Evolutionary conservation across 2,797 vertebrate genomes (phyloP).

Genomic region (Oophaga sylvatica): DNA sequence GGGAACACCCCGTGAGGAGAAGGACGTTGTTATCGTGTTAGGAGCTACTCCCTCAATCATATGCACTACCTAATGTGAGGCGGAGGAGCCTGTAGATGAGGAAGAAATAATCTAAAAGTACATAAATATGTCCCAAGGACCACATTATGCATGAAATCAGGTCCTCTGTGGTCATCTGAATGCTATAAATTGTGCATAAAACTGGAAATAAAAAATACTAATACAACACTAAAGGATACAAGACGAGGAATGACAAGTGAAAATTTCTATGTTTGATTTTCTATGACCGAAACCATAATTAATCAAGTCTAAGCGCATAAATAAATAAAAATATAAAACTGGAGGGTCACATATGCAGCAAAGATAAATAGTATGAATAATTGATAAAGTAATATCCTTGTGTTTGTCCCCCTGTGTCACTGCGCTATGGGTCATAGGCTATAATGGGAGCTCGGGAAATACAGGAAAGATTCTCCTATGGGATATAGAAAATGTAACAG

Average conservation of each 20-base stretch:
- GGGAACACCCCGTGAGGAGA: too few species aligned
- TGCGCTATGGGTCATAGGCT: conserved; percentile 16
- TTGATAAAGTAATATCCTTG: conserved; percentile 8
- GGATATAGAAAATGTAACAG: conserved; percentile 25
- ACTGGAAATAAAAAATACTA: neutral
- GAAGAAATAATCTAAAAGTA: too few species aligned
- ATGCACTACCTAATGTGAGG: too few species aligned
- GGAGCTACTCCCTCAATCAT: too few species aligned
- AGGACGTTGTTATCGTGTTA: too few species aligned
- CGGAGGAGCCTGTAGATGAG: too few species aligned
- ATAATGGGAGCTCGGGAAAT: conserved; percentile 14
- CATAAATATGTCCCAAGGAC: too few species aligned
- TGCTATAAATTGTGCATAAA: neutral
- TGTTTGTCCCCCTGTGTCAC: neutral
- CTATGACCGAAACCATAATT: neutral
- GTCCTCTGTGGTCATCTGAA: neutral
- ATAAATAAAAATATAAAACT: neutral
- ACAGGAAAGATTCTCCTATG: conserved; percentile 34
- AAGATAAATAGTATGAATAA: conserved; percentile 30
- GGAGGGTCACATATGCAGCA: conserved; percentile 13
- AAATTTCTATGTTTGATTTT: neutral
- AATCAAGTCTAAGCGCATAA: neutral
- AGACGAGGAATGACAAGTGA: neutral
- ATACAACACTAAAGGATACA: neutral
- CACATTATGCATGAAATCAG: neutral